These are phyloP conservation scores for Luperina nickerlii DNA, from an alignment of 2,888 invertebrate genomes.

Conservation along the genomic window DNA sequence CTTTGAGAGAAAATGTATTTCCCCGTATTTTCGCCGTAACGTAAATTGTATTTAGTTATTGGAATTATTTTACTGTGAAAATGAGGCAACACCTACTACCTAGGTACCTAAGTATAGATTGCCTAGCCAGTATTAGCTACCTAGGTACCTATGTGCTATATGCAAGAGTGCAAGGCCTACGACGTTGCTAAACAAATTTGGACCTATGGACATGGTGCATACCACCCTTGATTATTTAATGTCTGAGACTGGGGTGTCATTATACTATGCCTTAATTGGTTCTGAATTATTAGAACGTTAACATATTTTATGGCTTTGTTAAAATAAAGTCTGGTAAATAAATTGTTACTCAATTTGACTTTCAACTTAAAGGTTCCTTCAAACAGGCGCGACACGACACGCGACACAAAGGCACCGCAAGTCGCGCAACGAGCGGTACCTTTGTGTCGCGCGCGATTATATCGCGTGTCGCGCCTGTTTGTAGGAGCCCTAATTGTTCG, in stretches of 20 bases:
- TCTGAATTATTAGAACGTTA: neutral
- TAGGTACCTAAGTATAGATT: neutral
- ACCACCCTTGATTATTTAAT: constrained; percentile 1
- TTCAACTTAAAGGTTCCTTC: no score
- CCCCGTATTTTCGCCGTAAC: neutral
- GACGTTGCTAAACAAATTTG: constrained; percentile 7
- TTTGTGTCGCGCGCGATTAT: no score
- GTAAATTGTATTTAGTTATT: neutral
- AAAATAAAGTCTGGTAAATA: neutral
- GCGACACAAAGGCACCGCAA: no score
- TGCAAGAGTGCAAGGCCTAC: neutral
- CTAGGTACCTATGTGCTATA: neutral
- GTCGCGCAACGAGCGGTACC: no score
- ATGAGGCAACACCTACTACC: neutral
- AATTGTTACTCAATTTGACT: neutral
- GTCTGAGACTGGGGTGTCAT: neutral
- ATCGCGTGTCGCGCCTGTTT: no score
- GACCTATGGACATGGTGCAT: neutral
- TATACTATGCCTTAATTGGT: neutral
- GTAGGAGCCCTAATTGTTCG: no score
- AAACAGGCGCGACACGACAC: no score
- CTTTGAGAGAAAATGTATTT: neutral
- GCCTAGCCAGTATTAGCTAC: neutral
- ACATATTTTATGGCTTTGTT: neutral
- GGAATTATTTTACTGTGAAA: neutral